These are phyloP conservation scores for Microctonus hyperodae DNA, from an alignment of 2,888 invertebrate species.

Conservation along the genomic window DNA sequence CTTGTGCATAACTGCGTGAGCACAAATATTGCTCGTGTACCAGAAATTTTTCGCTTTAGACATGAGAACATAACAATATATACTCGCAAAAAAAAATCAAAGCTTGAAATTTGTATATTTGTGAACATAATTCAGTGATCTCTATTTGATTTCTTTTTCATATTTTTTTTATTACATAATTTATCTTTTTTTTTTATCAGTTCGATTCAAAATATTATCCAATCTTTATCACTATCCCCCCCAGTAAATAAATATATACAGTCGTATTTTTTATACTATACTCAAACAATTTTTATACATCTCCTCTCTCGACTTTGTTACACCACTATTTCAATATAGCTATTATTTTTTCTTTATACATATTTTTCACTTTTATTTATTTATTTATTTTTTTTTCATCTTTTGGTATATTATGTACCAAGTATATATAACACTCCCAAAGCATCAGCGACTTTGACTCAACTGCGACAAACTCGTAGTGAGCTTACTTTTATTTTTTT, in stretches of 20 bases:
- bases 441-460: conserved; percentile 26
- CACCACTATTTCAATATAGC: conserved; percentile 11
- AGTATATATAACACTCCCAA: background rate
- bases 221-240: conserved; percentile 19
- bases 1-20: conserved; percentile 33
- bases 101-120: too few species aligned
- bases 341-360: background rate
- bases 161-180: background rate
- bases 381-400: background rate
- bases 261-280: background rate
- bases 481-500: conserved; percentile 24
- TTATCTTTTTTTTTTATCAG: conserved; percentile 7
- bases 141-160: background rate
- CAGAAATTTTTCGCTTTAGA: conserved; percentile 1
- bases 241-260: background rate
- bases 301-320: conserved; percentile 15
- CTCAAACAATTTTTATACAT: conserved; percentile 18
- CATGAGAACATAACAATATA: too few species aligned
- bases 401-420: background rate
- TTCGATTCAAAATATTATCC: conserved; percentile 19
- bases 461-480: conserved; percentile 30
- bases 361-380: background rate
- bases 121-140: too few species aligned
- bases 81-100: too few species aligned
- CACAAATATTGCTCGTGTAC: background rate